phyloP scores from a whole-genome alignment of 2,888 invertebrate species.

The Cloeon dipterum region DNA sequence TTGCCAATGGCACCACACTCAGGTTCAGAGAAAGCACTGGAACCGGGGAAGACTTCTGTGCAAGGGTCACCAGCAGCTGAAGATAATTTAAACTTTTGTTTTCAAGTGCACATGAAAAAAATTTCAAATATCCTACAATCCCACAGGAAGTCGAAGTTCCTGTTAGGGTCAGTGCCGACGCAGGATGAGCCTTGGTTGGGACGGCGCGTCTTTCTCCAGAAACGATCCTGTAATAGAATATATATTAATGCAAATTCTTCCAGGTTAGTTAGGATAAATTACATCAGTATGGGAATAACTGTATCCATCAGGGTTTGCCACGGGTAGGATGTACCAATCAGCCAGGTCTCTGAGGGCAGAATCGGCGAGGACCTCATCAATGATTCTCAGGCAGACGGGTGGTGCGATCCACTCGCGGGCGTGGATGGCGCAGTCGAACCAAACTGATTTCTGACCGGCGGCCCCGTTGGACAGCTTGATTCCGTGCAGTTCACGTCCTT shows the following conservation, averaged over 20 bases:
- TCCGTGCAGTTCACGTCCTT: slow-evolving; percentile 15
- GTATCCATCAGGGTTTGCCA: slow-evolving; percentile 22
- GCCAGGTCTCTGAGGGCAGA: slow-evolving; percentile 6
- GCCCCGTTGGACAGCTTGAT: slow-evolving; percentile 12
- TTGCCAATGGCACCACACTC: background rate
- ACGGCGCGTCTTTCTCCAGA: slow-evolving; percentile 22
- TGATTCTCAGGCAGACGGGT: background rate
- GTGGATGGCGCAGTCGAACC: slow-evolving; percentile 20
- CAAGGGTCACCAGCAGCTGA: too few species aligned
- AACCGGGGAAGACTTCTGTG: background rate
- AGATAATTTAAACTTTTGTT: too few species aligned
- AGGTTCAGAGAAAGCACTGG: background rate
- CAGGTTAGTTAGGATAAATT: background rate
- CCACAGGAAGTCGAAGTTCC: slow-evolving; percentile 20
- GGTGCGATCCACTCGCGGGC: background rate
- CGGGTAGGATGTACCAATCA: slow-evolving; percentile 20
- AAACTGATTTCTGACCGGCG: slow-evolving; percentile 18
- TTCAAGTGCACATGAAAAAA: too few species aligned
- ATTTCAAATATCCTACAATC: slow-evolving; percentile 14
- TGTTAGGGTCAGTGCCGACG: slow-evolving; percentile 12
- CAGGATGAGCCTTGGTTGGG: slow-evolving; percentile 6
- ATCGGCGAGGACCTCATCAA: background rate
- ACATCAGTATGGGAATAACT: slow-evolving; percentile 12
- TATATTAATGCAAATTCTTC: background rate
- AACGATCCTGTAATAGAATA: slow-evolving; percentile 12